phyloP scores from a whole-genome alignment of 2,113 vertebrate species.

The Carassius carassius region DNA sequence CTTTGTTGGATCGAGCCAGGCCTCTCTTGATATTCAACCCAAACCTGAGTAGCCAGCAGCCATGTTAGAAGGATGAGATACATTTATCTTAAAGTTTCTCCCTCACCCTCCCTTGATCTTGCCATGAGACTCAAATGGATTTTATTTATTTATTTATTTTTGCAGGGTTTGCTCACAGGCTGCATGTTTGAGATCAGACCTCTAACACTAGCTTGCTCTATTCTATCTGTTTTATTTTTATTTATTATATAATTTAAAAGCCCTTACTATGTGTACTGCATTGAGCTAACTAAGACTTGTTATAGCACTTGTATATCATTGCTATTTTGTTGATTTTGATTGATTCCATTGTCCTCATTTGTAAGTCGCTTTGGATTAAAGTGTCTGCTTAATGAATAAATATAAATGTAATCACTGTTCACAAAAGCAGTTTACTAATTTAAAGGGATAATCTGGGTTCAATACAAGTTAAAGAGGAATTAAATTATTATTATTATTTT shows the following conservation, averaged over 20 bases:
- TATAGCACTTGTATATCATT: too few species aligned
- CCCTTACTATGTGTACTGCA: too few species aligned
- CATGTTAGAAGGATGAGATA: neutral
- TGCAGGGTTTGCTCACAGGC: neutral
- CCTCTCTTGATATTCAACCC: slow-evolving; percentile 12
- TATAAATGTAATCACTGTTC: neutral
- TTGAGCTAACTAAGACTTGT: too few species aligned
- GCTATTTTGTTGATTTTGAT: too few species aligned
- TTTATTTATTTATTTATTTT: neutral
- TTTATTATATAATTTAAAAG: too few species aligned
- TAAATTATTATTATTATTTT: too few species aligned
- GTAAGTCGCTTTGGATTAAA: too few species aligned
- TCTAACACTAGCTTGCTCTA: too few species aligned
- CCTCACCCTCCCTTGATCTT: slow-evolving; percentile 1
- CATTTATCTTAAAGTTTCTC: slow-evolving; percentile 25
- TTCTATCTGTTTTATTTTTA: too few species aligned
- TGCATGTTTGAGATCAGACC: neutral
- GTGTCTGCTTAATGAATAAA: too few species aligned
- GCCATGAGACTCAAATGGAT: neutral
- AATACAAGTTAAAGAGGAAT: neutral
- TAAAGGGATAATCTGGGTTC: neutral
- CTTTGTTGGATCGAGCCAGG: slow-evolving; percentile 27
- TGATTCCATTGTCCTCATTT: too few species aligned
- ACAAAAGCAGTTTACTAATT: neutral
- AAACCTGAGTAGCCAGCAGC: neutral